A percentile compares a stretch with the other conserved stretches of the same genome.
Conservation (phyloP, 2,797 vertebrate genomes). For the Limnodromus scolopaceus region DNA sequence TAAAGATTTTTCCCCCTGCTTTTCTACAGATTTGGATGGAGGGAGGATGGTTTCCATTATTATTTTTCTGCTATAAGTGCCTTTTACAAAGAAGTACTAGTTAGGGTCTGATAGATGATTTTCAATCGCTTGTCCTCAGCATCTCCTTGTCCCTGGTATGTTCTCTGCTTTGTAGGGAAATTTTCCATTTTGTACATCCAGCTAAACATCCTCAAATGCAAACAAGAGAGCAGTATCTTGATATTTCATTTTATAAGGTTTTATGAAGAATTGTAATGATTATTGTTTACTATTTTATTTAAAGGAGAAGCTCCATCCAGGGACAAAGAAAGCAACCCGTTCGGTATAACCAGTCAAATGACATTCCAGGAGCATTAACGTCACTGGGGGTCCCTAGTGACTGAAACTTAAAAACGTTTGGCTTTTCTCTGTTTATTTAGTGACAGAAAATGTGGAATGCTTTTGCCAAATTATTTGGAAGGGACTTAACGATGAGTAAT, state of each 20-base stretch:
- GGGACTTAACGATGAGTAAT: neutral
- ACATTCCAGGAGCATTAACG: neutral
- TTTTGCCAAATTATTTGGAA: neutral
- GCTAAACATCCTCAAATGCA: neutral
- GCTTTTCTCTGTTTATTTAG: neutral
- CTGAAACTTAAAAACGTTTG: neutral
- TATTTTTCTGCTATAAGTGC: neutral
- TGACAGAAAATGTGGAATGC: neutral
- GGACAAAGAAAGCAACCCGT: neutral
- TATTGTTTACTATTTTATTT: neutral
- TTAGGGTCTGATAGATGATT: neutral
- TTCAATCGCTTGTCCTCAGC: neutral
- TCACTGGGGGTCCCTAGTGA: neutral
- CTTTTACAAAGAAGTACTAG: neutral
- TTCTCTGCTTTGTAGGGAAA: neutral
- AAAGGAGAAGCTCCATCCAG: neutral
- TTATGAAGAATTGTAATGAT: neutral
- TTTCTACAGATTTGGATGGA: neutral
- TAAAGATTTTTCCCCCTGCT: neutral
- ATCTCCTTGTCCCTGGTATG: neutral
- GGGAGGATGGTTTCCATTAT: accelerated
- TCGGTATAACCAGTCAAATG: neutral
- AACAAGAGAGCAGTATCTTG: neutral
- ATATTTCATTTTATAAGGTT: neutral
- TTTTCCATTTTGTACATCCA: neutral